Conservation (phyloP, 1,140 invertebrate species). For the Anadara kagoshimensis region DNA sequence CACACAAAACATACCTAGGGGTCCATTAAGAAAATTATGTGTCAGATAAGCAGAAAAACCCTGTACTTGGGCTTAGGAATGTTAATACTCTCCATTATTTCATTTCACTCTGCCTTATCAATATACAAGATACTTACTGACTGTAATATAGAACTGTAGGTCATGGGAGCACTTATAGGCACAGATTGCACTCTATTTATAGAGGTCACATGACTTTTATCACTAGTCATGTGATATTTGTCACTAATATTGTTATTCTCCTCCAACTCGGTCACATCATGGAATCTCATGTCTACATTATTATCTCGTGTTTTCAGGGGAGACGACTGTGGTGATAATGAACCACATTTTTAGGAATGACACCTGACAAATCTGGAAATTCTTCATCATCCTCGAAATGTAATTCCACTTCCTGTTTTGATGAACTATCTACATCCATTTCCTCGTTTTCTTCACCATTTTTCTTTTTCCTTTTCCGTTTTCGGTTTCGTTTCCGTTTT, state of each 20-base stretch:
- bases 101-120: no score
- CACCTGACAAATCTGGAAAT: constrained; percentile 55
- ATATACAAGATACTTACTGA: constrained; percentile 35
- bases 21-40: no score
- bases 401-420: constrained; percentile 42
- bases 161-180: constrained; percentile 15
- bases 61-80: no score
- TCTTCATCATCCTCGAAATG: constrained; percentile 69
- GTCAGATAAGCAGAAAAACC: no score
- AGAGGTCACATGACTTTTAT: no score
- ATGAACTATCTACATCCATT: neutral
- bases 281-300: no score
- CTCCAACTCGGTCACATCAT: no score
- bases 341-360: neutral
- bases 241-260: no score
- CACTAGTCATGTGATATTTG: no score
- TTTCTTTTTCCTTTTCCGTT: constrained; percentile 42
- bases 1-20: no score
- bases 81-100: no score
- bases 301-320: neutral
- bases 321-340: neutral
- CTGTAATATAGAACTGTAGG: constrained; percentile 60
- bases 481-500: constrained; percentile 41
- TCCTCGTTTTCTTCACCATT: constrained; percentile 11
- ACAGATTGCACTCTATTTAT: no score